Percentiles rank a stretch among this genome's conserved stretches.
Conservation (phyloP, 2,113 vertebrate species). For the Rafetus swinhoei region DNA sequence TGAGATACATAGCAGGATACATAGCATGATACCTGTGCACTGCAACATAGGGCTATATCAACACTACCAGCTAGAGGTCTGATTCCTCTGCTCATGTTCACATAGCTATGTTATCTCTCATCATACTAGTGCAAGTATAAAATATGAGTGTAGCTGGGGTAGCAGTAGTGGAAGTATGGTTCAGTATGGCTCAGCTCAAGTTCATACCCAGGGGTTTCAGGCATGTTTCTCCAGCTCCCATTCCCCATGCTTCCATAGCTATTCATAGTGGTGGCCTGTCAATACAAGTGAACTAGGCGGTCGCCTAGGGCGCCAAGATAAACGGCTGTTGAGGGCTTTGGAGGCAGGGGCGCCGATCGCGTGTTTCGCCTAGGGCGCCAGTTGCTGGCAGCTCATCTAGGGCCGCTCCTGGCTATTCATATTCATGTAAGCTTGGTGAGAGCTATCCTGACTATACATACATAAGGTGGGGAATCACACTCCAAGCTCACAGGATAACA, state of each 20-base stretch:
- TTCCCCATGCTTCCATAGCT: not conserved
- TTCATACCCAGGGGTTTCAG: not conserved
- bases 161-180: not conserved
- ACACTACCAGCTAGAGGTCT: not conserved
- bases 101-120: not conserved
- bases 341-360: too few relatives aligned
- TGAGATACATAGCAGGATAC: fast-evolving
- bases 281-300: too few relatives aligned
- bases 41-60: not conserved
- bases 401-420: not conserved
- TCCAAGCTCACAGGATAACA: not conserved
- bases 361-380: too few relatives aligned
- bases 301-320: too few relatives aligned
- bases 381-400: too few relatives aligned
- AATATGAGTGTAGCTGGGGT: not conserved
- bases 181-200: not conserved
- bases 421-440: not conserved
- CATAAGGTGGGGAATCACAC: not conserved
- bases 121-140: not conserved
- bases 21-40: not conserved
- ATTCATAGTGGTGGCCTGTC: not conserved
- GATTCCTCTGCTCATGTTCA: not conserved
- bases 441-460: not conserved
- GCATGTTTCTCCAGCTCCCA: not conserved
- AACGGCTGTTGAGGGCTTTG: too few relatives aligned